Percentiles rank a stretch among this genome's conserved stretches.
Evolutionary conservation across 2,888 invertebrate genomes (phyloP).

Genomic region (Drosophila setosimentum): DNA sequence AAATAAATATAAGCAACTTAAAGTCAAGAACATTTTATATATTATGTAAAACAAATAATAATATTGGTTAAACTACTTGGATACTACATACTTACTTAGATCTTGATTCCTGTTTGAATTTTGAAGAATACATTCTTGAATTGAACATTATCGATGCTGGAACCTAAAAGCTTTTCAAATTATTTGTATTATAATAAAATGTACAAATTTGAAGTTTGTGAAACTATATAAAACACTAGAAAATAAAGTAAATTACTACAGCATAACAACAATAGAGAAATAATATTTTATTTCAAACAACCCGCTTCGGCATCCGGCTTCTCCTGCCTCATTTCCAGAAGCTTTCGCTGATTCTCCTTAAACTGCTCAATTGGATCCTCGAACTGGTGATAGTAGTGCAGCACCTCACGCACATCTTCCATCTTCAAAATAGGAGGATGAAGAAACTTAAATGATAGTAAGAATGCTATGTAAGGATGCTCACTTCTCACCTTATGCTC

Average conservation of each 20-base stretch:
- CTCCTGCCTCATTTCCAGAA: conserved; percentile 89
- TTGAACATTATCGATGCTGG: not conserved
- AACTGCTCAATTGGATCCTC: conserved; percentile 97
- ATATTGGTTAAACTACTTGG: too few relatives aligned
- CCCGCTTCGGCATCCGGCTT: conserved; percentile 49
- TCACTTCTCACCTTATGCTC: conserved; percentile 86
- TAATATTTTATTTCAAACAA: not conserved
- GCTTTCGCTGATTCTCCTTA: conserved; percentile 93
- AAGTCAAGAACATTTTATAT: not conserved
- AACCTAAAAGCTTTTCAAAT: not conserved
- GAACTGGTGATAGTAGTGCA: conserved; percentile 96
- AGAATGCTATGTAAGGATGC: not conserved
- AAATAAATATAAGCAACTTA: not conserved
- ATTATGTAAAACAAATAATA: not conserved
- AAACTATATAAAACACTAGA: not conserved
- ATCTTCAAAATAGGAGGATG: conserved; percentile 87
- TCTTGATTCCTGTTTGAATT: too few relatives aligned
- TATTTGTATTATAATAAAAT: not conserved
- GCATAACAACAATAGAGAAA: not conserved
- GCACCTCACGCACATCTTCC: conserved; percentile 96
- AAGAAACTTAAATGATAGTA: not conserved
- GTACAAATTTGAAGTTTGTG: not conserved
- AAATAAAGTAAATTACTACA: not conserved
- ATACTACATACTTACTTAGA: too few relatives aligned
- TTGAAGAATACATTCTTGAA: too few relatives aligned